Percentiles rank a stretch among this genome's conserved stretches.
Conservation (phyloP, 2,888 invertebrate species). For the Tachystola acroxantha region DNA sequence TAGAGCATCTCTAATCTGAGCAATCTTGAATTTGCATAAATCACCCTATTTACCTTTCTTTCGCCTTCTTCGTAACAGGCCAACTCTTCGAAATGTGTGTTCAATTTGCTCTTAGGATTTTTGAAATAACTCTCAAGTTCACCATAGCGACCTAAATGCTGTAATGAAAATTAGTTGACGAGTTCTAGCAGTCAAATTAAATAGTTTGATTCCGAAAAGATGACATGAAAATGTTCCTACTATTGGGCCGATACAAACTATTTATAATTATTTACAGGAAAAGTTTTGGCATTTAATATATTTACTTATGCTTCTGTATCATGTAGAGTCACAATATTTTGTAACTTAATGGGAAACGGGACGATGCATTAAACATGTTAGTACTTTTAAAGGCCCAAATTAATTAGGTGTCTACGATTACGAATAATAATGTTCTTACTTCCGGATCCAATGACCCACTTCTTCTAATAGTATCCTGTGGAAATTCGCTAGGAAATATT, state of each 20-base stretch:
- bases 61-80: constrained; percentile 41
- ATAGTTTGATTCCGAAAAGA: too few species aligned
- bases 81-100: constrained; percentile 64
- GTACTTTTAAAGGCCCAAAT: too few species aligned
- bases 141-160: constrained; percentile 62
- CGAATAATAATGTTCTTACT: constrained; percentile 28
- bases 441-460: constrained; percentile 54
- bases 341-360: background rate
- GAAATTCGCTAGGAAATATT: constrained; percentile 63
- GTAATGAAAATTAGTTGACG: constrained; percentile 16
- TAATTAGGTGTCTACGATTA: too few species aligned
- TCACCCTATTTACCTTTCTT: constrained; percentile 40
- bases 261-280: too few species aligned
- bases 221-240: too few species aligned
- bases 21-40: constrained; percentile 8
- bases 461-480: constrained; percentile 56
- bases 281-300: too few species aligned
- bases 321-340: too few species aligned
- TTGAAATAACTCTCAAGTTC: constrained; percentile 54
- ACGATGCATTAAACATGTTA: too few species aligned
- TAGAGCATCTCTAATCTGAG: constrained; percentile 9
- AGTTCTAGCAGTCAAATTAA: too few species aligned
- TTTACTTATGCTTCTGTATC: too few species aligned
- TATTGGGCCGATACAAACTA: too few species aligned
- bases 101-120: constrained; percentile 45